Evolutionary conservation across 1,140 invertebrate genomes (phyloP).

Genomic region (Limonius californicus): DNA sequence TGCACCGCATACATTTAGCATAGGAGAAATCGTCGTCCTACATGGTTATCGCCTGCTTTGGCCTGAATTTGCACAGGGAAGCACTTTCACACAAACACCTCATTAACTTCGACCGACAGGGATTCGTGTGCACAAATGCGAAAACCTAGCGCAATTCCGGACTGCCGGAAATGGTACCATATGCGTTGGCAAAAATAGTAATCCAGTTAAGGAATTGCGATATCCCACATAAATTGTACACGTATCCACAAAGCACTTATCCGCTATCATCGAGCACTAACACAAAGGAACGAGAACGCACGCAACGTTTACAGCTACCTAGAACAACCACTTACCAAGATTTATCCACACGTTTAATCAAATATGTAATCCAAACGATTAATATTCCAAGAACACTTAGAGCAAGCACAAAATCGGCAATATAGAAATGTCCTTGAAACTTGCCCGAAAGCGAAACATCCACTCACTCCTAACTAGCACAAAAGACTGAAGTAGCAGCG

Average conservation of each 20-base stretch:
- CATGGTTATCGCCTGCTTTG: conserved; percentile 15
- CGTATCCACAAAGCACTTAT: conserved; percentile 17
- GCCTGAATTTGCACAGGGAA: conserved; percentile 24
- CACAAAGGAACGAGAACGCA: conserved; percentile 19
- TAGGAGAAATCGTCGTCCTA: conserved; percentile 22
- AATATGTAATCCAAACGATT: conserved; percentile 15
- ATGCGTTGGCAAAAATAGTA: not conserved
- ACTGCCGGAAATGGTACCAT: not conserved
- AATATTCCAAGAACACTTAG: not conserved
- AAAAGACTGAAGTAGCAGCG: conserved; percentile 30
- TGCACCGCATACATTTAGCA: conserved; percentile 1
- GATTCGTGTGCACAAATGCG: conserved; percentile 3
- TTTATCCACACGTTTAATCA: not conserved
- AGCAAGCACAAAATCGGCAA: not conserved
- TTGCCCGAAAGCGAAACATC: conserved; percentile 14
- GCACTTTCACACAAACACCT: conserved; percentile 30
- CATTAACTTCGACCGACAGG: conserved; percentile 1
- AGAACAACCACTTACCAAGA: not conserved
- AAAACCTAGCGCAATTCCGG: conserved; percentile 8
- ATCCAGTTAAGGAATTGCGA: not conserved
- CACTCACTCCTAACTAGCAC: conserved; percentile 19
- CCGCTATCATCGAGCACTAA: not conserved
- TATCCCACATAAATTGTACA: conserved; percentile 5
- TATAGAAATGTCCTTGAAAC: conserved; percentile 29
- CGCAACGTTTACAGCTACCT: no score